Evolutionary conservation across 2,113 vertebrate genomes (phyloP).

Genomic region (Labeo rohita): DNA sequence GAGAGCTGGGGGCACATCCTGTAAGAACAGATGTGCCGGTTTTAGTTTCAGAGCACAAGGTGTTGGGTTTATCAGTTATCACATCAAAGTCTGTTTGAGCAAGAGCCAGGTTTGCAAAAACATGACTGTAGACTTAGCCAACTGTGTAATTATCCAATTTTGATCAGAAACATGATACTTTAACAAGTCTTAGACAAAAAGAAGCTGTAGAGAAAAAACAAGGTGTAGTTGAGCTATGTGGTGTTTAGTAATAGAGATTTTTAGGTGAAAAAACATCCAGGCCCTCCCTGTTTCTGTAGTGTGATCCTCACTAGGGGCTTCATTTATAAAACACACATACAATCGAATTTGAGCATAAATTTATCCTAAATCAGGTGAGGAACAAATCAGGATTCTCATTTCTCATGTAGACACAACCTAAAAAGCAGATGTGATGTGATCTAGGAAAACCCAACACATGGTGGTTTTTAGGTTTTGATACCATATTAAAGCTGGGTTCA

Average conservation of each 20-base stretch:
- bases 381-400: no score
- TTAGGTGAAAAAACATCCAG: not conserved
- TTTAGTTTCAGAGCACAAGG: constrained; percentile 41
- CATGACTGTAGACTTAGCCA: constrained; percentile 21
- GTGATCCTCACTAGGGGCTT: not conserved
- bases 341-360: not conserved
- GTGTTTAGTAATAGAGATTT: not conserved
- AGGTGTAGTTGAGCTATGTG: not conserved
- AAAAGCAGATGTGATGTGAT: no score
- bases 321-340: not conserved
- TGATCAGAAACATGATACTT: constrained; percentile 13
- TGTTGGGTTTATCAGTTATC: constrained; percentile 43
- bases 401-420: no score
- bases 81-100: constrained; percentile 36
- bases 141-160: not conserved
- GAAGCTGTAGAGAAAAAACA: not conserved
- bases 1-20: constrained; percentile 40
- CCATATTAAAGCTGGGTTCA: no score
- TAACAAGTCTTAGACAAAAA: not conserved
- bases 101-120: constrained; percentile 7
- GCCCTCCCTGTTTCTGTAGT: not conserved
- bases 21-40: constrained; percentile 59
- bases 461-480: no score
- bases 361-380: no score
- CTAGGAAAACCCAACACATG: no score